These are phyloP conservation scores for Steatocranus sp. DNA, from an alignment of 2,797 vertebrate genomes.

Conservation along the genomic window DNA sequence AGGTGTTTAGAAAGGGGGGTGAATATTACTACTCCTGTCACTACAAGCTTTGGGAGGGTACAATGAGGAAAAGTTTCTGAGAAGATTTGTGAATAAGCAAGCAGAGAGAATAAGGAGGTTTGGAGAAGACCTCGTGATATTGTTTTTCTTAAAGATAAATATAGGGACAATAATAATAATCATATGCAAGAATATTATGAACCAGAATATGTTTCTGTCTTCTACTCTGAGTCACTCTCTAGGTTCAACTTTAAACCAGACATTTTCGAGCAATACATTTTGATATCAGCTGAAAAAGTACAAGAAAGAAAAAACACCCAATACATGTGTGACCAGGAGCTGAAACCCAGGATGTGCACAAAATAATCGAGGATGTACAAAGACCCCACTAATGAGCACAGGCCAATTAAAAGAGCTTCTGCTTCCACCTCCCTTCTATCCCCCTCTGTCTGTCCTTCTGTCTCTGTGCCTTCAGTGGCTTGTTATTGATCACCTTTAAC, in stretches of 20 bases:
- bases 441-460: constrained; percentile 50
- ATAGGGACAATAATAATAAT: not conserved
- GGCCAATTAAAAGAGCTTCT: constrained; percentile 71
- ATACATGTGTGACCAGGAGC: constrained; percentile 39
- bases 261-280: not conserved
- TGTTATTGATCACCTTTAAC: constrained; percentile 97
- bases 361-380: constrained; percentile 67
- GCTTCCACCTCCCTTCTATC: constrained; percentile 36
- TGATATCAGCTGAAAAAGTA: constrained; percentile 15
- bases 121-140: not conserved
- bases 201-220: not conserved
- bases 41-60: not conserved
- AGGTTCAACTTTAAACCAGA: constrained; percentile 23
- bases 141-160: not conserved
- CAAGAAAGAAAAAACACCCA: constrained; percentile 8
- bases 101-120: not conserved
- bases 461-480: constrained; percentile 70
- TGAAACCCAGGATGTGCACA: constrained; percentile 26
- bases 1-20: not conserved
- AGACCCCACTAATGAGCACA: constrained; percentile 73
- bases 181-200: not conserved
- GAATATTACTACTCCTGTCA: constrained; percentile 7
- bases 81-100: not conserved
- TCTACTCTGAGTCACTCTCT: not conserved
- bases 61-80: not conserved